Evolutionary conservation across 1,140 invertebrate genomes (phyloP).

Genomic region (Varroa destructor): DNA sequence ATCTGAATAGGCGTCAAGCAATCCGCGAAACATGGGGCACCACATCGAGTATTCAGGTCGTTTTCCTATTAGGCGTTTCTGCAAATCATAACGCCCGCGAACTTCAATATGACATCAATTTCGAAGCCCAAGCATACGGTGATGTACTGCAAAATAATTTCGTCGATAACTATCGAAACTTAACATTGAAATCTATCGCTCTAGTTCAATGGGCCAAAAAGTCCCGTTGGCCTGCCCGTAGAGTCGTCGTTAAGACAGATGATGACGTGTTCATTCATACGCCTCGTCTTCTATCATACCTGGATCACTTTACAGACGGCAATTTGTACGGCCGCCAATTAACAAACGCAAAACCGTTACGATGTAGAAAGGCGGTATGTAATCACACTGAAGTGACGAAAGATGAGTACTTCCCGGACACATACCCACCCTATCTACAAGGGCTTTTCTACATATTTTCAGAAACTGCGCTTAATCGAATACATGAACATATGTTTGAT

Average conservation of each 20-base stretch:
- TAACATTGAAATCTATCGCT: constrained; percentile 33
- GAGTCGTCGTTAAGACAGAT: constrained; percentile 34
- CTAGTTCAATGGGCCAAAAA: constrained; percentile 34
- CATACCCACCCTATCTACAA: constrained; percentile 46
- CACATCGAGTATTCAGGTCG: not conserved
- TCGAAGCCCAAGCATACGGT: not conserved
- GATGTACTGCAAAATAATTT: constrained; percentile 36
- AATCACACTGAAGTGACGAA: constrained; percentile 35
- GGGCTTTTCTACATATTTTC: constrained; percentile 37
- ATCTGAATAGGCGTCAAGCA: not conserved
- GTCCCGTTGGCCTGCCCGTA: constrained; percentile 30
- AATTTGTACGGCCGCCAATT: constrained; percentile 29
- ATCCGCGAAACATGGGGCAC: constrained; percentile 18
- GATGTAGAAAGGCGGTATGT: not conserved
- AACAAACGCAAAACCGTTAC: not conserved
- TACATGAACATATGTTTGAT: constrained; percentile 1
- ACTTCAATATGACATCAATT: not conserved
- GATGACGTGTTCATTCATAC: constrained; percentile 38
- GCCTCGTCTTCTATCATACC: constrained; percentile 43
- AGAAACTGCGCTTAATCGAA: not conserved
- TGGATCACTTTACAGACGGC: not conserved
- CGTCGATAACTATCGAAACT: constrained; percentile 33
- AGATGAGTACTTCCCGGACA: constrained; percentile 34
- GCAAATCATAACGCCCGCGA: not conserved
- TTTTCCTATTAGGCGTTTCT: constrained; percentile 6